Conservation (phyloP, 2,113 vertebrate genomes). For the Holacanthus passer region DNA sequence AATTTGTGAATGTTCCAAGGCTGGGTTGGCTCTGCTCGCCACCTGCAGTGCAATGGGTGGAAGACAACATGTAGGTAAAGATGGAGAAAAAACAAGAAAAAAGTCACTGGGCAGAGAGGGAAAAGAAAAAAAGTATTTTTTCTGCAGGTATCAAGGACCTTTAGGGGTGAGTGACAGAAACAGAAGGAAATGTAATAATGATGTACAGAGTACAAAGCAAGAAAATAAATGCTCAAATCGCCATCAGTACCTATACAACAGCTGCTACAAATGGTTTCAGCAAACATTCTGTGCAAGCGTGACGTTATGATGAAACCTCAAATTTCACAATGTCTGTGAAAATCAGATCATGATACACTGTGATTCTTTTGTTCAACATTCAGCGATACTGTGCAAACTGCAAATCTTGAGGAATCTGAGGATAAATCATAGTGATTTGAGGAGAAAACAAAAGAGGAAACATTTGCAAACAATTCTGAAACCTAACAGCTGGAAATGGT, state of each 20-base stretch:
- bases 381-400: not conserved
- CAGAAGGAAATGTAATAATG: constrained; percentile 11
- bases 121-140: not conserved
- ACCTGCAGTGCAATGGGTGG: constrained; percentile 37
- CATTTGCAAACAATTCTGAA: not conserved
- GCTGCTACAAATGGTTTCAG: not conserved
- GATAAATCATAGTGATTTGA: not conserved
- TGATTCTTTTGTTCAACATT: constrained; percentile 8
- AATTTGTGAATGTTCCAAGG: constrained; percentile 21
- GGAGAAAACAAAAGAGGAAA: not conserved
- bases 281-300: not conserved
- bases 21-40: constrained; percentile 17
- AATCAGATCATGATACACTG: not conserved
- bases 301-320: not conserved
- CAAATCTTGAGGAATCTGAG: not conserved
- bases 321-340: not conserved
- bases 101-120: not conserved
- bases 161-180: not conserved
- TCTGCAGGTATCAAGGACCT: not conserved
- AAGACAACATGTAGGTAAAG: constrained; percentile 24
- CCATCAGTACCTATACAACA: not conserved
- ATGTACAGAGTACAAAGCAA: not conserved
- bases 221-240: not conserved
- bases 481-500: not conserved
- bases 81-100: not conserved